Conservation (phyloP, 2,888 invertebrate genomes). For the Pilophorus perplexus region DNA sequence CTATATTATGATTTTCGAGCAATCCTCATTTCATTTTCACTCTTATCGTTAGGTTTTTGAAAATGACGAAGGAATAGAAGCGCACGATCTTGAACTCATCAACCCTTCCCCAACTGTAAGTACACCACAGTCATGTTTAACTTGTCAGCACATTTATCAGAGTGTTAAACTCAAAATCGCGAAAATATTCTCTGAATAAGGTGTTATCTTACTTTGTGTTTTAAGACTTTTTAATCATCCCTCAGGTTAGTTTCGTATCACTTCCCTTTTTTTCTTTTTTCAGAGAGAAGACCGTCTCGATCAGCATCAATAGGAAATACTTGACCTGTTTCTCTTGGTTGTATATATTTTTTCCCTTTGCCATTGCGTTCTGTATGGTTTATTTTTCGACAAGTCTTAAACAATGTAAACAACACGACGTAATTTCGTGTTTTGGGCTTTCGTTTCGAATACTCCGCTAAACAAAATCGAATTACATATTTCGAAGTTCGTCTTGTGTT, state of each 20-base stretch:
- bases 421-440: no score
- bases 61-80: constrained; percentile 22
- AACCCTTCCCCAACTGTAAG: constrained; percentile 31
- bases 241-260: no score
- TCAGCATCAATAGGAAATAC: constrained; percentile 38
- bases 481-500: no score
- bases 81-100: constrained; percentile 12
- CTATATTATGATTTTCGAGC: no score
- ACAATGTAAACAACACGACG: background rate
- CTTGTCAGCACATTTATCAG: background rate
- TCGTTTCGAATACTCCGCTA: no score
- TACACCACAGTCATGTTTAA: background rate
- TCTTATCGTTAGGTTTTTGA: constrained; percentile 18
- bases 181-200: no score
- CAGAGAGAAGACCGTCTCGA: constrained; percentile 35
- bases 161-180: background rate
- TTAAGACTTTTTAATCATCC: no score
- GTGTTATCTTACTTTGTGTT: no score
- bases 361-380: constrained; percentile 21
- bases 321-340: constrained; percentile 30
- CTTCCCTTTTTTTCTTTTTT: no score
- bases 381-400: constrained; percentile 2
- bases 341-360: constrained; percentile 38
- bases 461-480: no score
- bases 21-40: background rate